phyloP scores from a whole-genome alignment of 2,888 invertebrate genomes.

The Drosophila kuntzei region DNA sequence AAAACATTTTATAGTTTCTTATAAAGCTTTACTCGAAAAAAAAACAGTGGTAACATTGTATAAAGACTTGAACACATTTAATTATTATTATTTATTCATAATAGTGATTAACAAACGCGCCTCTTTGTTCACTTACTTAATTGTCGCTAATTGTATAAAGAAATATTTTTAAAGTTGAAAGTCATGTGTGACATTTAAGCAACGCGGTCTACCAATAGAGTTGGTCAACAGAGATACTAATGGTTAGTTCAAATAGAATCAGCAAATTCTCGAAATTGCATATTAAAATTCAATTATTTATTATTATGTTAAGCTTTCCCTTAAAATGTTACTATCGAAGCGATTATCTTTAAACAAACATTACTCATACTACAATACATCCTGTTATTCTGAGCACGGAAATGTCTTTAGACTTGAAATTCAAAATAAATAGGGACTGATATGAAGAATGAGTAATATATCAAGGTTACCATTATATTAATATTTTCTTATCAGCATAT shows the following conservation, averaged over 20 bases:
- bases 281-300: not conserved
- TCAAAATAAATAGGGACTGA: constrained; percentile 4
- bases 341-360: constrained; percentile 12
- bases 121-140: constrained; percentile 46
- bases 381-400: constrained; percentile 40
- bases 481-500: constrained; percentile 5
- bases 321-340: constrained; percentile 5
- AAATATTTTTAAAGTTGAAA: constrained; percentile 15
- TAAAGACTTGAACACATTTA: constrained; percentile 2
- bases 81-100: constrained; percentile 6
- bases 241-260: constrained; percentile 20
- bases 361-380: constrained; percentile 45
- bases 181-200: constrained; percentile 7
- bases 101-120: constrained; percentile 31
- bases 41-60: constrained; percentile 26
- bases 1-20: not conserved
- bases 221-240: constrained; percentile 24
- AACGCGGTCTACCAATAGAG: constrained; percentile 14
- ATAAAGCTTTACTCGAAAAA: constrained; percentile 35
- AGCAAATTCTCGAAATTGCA: not conserved
- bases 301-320: not conserved
- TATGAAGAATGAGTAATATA: constrained; percentile 6
- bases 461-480: constrained; percentile 13
- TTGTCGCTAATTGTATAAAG: constrained; percentile 50
- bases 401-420: not conserved